A percentile compares a stretch with the other conserved stretches of the same genome.
Conservation (phyloP, 1,140 invertebrate genomes). For the Lordiphosa stackelbergi region DNA sequence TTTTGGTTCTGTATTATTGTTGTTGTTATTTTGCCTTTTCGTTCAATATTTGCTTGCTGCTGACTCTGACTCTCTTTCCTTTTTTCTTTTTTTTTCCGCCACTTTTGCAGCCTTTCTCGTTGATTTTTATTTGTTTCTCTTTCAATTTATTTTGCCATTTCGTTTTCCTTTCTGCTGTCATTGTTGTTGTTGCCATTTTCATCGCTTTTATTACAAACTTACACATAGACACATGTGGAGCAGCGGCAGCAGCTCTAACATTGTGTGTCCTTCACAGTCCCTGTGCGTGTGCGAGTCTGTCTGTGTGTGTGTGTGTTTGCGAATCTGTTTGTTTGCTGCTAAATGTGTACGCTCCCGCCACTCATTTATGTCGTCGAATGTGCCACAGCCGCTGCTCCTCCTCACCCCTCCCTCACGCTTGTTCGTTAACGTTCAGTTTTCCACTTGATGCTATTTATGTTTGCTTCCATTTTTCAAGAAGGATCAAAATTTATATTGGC, state of each 20-base stretch:
- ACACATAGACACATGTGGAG: constrained; percentile 54
- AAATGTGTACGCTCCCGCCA: constrained; percentile 73
- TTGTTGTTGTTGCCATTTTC: constrained; percentile 73
- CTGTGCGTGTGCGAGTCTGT: constrained; percentile 46
- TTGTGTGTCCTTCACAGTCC: constrained; percentile 70
- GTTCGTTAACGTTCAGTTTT: constrained; percentile 73
- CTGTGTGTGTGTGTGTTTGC: constrained; percentile 27
- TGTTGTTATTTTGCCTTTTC: constrained; percentile 45
- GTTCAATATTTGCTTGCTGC: constrained; percentile 72
- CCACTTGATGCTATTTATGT: constrained; percentile 76
- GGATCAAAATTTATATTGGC: constrained; percentile 75
- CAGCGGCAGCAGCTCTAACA: constrained; percentile 47
- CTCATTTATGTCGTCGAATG: constrained; percentile 74
- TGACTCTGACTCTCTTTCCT: constrained; percentile 23
- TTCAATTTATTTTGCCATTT: constrained; percentile 75
- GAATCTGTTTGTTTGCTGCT: constrained; percentile 71
- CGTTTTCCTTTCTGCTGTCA: constrained; percentile 75
- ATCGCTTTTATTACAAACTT: constrained; percentile 74
- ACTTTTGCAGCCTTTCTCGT: constrained; percentile 74
- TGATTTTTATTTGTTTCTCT: constrained; percentile 75
- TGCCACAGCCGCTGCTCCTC: constrained; percentile 45
- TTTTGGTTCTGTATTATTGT: constrained; percentile 33
- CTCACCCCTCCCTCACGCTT: constrained; percentile 6
- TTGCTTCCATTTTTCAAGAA: constrained; percentile 75
- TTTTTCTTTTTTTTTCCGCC: constrained; percentile 56